Percentiles rank a stretch among this genome's conserved stretches.
These are phyloP conservation scores for Erythrolamprus reginae DNA, from an alignment of 2,113 vertebrate species.

Conservation along the genomic window DNA sequence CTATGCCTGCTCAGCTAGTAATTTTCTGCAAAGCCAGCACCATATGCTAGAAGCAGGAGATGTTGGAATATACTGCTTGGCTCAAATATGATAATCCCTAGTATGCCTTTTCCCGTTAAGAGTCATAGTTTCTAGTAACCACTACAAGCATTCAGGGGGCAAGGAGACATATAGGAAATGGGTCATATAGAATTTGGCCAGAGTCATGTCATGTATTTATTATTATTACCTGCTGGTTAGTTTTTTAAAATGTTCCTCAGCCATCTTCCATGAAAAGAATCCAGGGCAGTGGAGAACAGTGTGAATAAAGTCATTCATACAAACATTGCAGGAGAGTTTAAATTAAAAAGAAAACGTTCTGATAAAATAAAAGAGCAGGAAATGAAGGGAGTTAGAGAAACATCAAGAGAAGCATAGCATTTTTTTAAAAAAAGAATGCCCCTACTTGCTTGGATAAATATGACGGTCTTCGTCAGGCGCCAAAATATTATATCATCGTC, in stretches of 20 bases:
- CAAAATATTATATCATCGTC: not conserved
- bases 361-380: not conserved
- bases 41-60: slow-evolving; percentile 20
- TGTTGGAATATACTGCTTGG: not conserved
- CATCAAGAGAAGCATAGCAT: not conserved
- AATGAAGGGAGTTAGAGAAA: not conserved
- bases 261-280: not conserved
- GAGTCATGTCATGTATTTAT: not conserved
- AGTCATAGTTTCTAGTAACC: not conserved
- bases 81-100: not conserved
- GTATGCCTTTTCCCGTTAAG: not conserved
- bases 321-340: not conserved
- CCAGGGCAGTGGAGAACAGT: not conserved
- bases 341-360: not conserved
- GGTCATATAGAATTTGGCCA: not conserved
- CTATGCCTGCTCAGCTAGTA: slow-evolving; percentile 53
- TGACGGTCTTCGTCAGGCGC: not conserved
- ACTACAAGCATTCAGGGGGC: not conserved
- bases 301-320: not conserved
- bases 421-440: not conserved
- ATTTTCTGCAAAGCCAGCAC: slow-evolving; percentile 44
- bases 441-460: not conserved
- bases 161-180: not conserved
- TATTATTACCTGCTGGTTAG: not conserved
- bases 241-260: not conserved